Evolutionary conservation across 2,797 vertebrate species (phyloP), one percentile per base, ranked within the genome.

Genomic region (Hoplostethus mediterraneus): DNA sequence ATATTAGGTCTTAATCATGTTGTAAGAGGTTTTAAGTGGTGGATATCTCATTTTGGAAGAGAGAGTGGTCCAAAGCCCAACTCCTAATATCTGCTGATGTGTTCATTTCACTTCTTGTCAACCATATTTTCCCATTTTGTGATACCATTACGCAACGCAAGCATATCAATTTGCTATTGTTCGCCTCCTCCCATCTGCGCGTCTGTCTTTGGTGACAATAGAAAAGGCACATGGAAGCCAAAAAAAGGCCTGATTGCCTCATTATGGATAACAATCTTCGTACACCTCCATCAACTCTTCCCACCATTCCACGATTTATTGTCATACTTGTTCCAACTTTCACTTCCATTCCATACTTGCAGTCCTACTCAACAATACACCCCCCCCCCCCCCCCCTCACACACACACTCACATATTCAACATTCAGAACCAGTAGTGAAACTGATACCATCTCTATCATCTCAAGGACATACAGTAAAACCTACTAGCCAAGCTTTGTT

Each of bases 381-480:
- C 21, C 21, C 60, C 62, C 66, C 71, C 61, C 55, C 57, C 13
- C 49, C 62, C 42, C 33, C 38, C 69, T 78, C 69, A 63, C 83
- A 85, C 80, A 64, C 56, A 49, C 60, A 54, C 83, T 87, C 80
- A 63, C 56, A 52, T 62, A 56, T 88, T 86, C 81, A 79, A 49
- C 74, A 80, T 92, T 87, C 77, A 81, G 55, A 84, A 74, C 73
- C 77, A 42, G 58, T 69, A 75, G 71, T 84, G 88, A 87, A 89
- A 89, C 72, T 75, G 87, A 90, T 92, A 88, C 82, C 77, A 89
- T 92, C 87, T 86, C 84, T 79, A 88, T 90, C 80, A 89, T 88
- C 83, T 91, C 90, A 92, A 92, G 90, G 90, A 83, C 91, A 87
- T 79, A 81, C 85, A 91, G 87, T 87, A 88, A 86, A 90, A 87